Evolutionary conservation across 1,140 invertebrate species (phyloP).

Genomic region (Sarcophaga peregrina): DNA sequence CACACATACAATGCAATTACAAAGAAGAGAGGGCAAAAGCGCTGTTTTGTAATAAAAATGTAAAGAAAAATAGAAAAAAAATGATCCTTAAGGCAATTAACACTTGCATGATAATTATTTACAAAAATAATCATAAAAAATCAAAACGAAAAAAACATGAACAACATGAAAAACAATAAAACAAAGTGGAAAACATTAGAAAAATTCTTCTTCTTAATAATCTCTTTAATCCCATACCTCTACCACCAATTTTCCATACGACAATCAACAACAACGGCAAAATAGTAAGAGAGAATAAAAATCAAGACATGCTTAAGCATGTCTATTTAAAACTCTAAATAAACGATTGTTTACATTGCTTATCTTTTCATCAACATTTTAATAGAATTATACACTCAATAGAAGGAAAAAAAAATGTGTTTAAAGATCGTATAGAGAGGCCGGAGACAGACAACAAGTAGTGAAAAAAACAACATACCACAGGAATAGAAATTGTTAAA

Average conservation of each 20-base stretch:
- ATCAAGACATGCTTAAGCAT: not conserved
- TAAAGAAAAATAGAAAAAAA: not conserved
- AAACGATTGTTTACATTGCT: not conserved
- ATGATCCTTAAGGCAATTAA: slow-evolving; percentile 6
- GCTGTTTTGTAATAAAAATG: not conserved
- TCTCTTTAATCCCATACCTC: not conserved
- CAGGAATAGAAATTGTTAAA: not conserved
- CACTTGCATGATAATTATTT: slow-evolving; percentile 29
- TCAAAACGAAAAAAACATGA: no score
- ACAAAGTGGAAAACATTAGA: no score
- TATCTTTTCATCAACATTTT: slow-evolving; percentile 6
- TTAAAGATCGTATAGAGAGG: not conserved
- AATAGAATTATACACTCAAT: not conserved
- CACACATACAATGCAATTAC: not conserved
- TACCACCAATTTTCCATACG: not conserved
- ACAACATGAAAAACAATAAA: no score
- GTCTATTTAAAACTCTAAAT: not conserved
- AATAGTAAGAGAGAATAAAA: not conserved
- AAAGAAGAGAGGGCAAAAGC: no score
- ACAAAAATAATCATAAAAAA: not conserved
- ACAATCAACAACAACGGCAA: not conserved
- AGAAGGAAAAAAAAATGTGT: not conserved
- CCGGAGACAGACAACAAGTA: not conserved
- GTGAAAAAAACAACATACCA: no score
- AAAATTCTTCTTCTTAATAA: not conserved